Percentiles rank a stretch among this genome's conserved stretches.
phyloP scores from a whole-genome alignment of 1,140 invertebrate species.

The Drosophila truncata region DNA sequence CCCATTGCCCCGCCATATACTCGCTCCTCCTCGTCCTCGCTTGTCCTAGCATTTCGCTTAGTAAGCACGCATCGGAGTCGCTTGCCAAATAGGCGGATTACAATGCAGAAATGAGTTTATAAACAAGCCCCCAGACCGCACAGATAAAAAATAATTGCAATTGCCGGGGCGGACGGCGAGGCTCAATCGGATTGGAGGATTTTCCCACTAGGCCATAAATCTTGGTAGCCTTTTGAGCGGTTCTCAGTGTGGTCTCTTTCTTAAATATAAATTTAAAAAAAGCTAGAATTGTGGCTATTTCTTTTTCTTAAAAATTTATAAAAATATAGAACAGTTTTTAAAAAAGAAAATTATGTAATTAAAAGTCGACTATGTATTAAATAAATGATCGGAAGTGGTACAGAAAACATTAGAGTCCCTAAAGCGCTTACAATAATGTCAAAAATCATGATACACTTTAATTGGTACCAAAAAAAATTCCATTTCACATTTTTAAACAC shows the following conservation, averaged over 20 bases:
- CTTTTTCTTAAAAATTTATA: too few species aligned
- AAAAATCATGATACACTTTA: not conserved
- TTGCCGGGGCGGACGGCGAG: slow-evolving; percentile 47
- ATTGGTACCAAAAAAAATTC: not conserved
- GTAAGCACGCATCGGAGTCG: slow-evolving; percentile 67
- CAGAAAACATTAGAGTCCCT: too few species aligned
- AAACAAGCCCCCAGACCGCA: slow-evolving; percentile 68
- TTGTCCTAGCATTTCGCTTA: slow-evolving; percentile 49
- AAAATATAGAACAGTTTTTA: not conserved
- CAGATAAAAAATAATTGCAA: slow-evolving; percentile 82
- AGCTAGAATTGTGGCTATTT: not conserved
- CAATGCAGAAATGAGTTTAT: slow-evolving; percentile 80
- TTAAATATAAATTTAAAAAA: not conserved
- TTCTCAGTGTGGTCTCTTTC: not conserved
- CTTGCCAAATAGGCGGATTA: slow-evolving; percentile 78
- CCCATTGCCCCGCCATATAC: slow-evolving; percentile 22
- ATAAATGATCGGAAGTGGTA: too few species aligned
- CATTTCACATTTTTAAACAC: too few species aligned
- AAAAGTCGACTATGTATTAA: not conserved
- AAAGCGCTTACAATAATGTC: not conserved
- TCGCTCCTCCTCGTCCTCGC: slow-evolving; percentile 1
- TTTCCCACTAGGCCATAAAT: slow-evolving; percentile 20
- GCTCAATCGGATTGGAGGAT: slow-evolving; percentile 27
- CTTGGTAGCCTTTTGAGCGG: not conserved
- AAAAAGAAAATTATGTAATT: not conserved